These are phyloP conservation scores for Scaptomyza polygonia DNA, from an alignment of 2,888 invertebrate genomes.

Conservation along the genomic window DNA sequence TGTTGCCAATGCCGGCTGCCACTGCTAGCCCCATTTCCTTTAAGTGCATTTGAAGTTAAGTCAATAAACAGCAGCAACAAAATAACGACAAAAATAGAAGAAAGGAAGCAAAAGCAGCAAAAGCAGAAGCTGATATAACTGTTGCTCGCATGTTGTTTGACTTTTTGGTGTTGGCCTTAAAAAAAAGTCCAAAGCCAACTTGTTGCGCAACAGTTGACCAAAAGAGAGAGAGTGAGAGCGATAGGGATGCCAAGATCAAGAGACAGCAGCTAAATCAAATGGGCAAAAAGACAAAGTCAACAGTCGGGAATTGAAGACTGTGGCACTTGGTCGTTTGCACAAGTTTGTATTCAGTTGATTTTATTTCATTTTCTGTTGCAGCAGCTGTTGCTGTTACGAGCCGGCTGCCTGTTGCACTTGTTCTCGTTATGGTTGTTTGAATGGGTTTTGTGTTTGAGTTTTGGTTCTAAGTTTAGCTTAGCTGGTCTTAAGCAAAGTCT, in stretches of 20 bases:
- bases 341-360: conserved; percentile 45
- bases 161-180: conserved; percentile 75
- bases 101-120: conserved; percentile 5
- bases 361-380: conserved; percentile 13
- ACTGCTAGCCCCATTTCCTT: conserved; percentile 72
- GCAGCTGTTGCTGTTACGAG: conserved; percentile 39
- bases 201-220: conserved; percentile 65
- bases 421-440: conserved; percentile 43
- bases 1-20: conserved; percentile 55
- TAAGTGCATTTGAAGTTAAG: conserved; percentile 71
- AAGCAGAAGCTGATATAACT: conserved; percentile 43
- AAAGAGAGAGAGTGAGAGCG: conserved; percentile 6
- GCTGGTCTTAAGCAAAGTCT: conserved; percentile 29
- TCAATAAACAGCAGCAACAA: conserved; percentile 54
- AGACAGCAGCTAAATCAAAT: conserved; percentile 34
- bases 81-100: neutral
- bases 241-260: conserved; percentile 13
- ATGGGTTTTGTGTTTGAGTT: conserved; percentile 28
- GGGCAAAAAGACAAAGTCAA: conserved; percentile 7
- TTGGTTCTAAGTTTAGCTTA: conserved; percentile 40
- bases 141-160: conserved; percentile 62
- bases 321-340: conserved; percentile 58
- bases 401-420: conserved; percentile 57
- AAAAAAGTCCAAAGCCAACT: conserved; percentile 56
- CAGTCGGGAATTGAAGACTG: conserved; percentile 29